Evolutionary conservation across 2,797 vertebrate genomes (phyloP).

Genomic region (Lacerta agilis): DNA sequence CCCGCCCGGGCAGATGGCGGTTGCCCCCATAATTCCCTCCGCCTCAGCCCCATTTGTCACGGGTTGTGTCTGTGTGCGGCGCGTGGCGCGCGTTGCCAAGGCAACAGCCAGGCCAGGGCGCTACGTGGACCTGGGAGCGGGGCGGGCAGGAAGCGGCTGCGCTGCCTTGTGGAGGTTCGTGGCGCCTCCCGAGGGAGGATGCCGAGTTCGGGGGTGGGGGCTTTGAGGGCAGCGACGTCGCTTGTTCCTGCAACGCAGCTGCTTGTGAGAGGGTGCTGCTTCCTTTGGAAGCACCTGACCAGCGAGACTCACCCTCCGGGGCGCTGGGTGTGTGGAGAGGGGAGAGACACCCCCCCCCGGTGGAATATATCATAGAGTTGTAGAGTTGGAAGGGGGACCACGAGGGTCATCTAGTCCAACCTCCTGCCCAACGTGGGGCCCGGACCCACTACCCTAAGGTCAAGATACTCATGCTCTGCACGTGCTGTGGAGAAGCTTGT

Average conservation of each 20-base stretch:
- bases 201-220: background rate
- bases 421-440: no score
- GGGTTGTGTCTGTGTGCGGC: background rate
- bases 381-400: no score
- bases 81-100: background rate
- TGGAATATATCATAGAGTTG: no score
- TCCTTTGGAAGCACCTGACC: background rate
- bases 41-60: background rate
- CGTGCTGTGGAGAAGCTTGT: no score
- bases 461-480: no score
- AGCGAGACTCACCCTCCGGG: background rate
- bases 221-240: no score
- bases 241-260: background rate
- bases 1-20: no score
- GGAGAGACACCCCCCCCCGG: no score
- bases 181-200: background rate
- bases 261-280: background rate
- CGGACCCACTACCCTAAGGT: no score
- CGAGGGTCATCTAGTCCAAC: no score
- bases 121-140: background rate
- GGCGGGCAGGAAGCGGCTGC: background rate
- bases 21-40: no score
- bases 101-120: background rate
- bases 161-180: background rate
- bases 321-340: no score